Conservation (phyloP, 2,113 vertebrate genomes). For the Oxygymnocypris stewartii region DNA sequence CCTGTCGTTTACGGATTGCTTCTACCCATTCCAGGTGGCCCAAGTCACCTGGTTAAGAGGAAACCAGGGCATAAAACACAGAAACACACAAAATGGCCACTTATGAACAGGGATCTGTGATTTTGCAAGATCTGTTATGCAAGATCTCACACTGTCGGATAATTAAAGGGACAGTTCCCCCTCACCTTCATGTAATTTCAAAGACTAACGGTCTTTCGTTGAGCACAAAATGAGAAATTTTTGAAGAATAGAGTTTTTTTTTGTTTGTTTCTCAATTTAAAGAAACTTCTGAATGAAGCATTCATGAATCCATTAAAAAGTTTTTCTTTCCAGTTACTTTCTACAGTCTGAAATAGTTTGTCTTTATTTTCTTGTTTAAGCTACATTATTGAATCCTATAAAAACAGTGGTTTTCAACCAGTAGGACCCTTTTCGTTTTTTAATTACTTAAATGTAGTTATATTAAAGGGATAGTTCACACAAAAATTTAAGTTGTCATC, state of each 20-base stretch:
- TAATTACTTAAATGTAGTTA: no score
- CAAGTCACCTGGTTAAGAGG: not conserved
- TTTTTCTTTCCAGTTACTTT: not conserved
- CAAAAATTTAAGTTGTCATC: no score
- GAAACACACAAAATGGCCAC: not conserved
- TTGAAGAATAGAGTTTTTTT: not conserved
- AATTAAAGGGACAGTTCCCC: not conserved
- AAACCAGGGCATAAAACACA: not conserved
- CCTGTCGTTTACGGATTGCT: conserved; percentile 13
- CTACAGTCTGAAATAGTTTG: not conserved
- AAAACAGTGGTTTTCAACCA: no score
- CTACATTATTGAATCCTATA: not conserved
- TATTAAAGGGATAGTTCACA: no score
- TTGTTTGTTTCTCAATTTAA: not conserved
- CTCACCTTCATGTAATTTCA: not conserved
- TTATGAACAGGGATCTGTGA: not conserved
- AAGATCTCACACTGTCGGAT: not conserved
- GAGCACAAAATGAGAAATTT: not conserved
- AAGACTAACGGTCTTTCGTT: not conserved
- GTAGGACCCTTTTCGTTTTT: no score
- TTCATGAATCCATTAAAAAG: not conserved
- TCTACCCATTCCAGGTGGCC: conserved; percentile 25
- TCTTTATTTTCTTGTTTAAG: not conserved
- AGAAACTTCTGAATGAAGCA: not conserved
- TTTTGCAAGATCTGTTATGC: not conserved